phyloP scores from a whole-genome alignment of 2,888 invertebrate genomes.

The Octonoba sinensis region DNA sequence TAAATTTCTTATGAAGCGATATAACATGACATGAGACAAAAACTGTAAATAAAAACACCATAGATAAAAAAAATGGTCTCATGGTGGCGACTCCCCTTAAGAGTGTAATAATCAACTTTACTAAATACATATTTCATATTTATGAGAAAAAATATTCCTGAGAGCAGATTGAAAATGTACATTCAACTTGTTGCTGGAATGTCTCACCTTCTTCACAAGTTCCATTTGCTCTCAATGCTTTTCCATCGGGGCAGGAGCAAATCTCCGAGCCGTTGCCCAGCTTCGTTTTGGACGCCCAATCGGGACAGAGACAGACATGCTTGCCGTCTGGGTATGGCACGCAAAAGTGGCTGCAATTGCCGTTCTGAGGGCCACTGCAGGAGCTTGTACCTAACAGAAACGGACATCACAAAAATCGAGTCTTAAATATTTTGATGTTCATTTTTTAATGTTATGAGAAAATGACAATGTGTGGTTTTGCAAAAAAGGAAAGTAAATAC shows the following conservation, averaged over 20 bases:
- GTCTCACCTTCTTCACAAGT: constrained; percentile 75
- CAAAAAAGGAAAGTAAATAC: too few species aligned
- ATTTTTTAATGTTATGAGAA: too few species aligned
- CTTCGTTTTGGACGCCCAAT: constrained; percentile 75
- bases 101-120: too few species aligned
- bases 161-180: not conserved
- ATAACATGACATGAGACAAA: too few species aligned
- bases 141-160: not conserved
- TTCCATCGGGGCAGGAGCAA: constrained; percentile 67
- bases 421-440: not conserved
- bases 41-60: too few species aligned
- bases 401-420: not conserved
- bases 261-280: constrained; percentile 68
- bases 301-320: constrained; percentile 84
- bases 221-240: constrained; percentile 77
- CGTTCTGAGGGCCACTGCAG: constrained; percentile 74
- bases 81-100: too few species aligned
- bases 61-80: too few species aligned
- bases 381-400: constrained; percentile 78
- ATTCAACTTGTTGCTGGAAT: not conserved
- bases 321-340: constrained; percentile 80
- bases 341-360: constrained; percentile 82
- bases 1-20: too few species aligned
- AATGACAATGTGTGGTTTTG: too few species aligned
- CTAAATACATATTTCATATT: too few species aligned